phyloP scores from a whole-genome alignment of 2,113 vertebrate species.

The Dolichotis patagonum region DNA sequence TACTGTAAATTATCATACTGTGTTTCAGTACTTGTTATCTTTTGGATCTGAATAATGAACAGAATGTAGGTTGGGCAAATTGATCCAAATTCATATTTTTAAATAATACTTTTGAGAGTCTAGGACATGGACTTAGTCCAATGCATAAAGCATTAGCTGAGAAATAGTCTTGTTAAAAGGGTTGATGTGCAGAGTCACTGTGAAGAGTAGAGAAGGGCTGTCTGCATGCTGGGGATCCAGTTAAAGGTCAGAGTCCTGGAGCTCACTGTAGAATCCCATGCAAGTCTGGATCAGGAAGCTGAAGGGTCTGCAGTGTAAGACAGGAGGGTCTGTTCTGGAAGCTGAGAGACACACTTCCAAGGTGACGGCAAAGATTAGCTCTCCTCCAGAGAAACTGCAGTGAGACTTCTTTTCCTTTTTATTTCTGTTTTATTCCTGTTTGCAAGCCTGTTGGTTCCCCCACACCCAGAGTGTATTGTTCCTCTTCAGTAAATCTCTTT shows the following conservation, averaged over 20 bases:
- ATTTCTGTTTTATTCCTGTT: not conserved
- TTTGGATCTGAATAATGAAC: not conserved
- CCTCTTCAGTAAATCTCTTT: not conserved
- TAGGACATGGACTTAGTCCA: not conserved
- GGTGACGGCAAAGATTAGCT: not conserved
- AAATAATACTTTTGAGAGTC: not conserved
- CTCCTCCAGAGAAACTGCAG: not conserved
- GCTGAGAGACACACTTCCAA: not conserved
- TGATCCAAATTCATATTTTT: not conserved
- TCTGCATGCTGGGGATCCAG: not conserved
- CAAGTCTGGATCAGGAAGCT: not conserved
- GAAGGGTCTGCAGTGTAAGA: not conserved
- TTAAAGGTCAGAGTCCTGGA: not conserved
- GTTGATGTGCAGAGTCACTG: not conserved
- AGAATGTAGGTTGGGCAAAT: not conserved
- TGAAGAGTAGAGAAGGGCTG: not conserved
- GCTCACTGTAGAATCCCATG: not conserved
- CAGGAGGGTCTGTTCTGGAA: not conserved
- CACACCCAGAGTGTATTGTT: not conserved
- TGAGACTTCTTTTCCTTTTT: not conserved
- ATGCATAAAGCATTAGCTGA: not conserved
- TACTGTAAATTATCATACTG: not conserved
- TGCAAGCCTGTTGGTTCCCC: not conserved
- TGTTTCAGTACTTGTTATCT: not conserved
- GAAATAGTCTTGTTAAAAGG: not conserved